A percentile compares a stretch with the other conserved stretches of the same genome.
phyloP scores from a whole-genome alignment of 2,113 vertebrate species.

The Camelus dromedarius region DNA sequence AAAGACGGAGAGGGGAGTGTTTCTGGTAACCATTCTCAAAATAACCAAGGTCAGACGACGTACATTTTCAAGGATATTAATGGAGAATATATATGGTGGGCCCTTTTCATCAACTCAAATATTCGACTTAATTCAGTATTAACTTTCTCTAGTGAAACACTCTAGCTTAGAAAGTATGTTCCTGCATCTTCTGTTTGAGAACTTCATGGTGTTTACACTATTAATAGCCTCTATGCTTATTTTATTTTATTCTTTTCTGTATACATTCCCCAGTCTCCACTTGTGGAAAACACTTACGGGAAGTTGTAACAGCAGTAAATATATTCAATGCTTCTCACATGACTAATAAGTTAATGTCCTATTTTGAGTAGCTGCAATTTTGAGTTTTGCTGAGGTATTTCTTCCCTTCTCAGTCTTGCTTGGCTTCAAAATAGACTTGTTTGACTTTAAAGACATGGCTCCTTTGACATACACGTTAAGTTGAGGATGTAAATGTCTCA shows the following conservation, averaged over 20 bases:
- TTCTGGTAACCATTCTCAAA: conserved; percentile 8
- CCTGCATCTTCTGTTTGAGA: background rate
- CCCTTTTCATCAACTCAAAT: background rate
- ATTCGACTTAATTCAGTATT: conserved; percentile 21
- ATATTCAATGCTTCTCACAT: conserved; percentile 35
- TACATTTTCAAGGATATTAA: background rate
- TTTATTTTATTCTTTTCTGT: conserved; percentile 59
- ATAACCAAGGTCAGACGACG: background rate
- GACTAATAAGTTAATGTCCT: conserved; percentile 51
- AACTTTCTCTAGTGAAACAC: background rate
- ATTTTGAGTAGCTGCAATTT: conserved; percentile 52
- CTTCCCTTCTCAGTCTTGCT: background rate
- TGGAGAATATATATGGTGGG: background rate
- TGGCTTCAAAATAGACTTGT: conserved; percentile 44
- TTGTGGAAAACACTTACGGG: conserved; percentile 56
- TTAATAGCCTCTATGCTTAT: conserved; percentile 51
- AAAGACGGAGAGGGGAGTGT: background rate
- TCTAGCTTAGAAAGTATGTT: background rate
- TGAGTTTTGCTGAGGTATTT: conserved; percentile 45
- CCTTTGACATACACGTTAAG: background rate
- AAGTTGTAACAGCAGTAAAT: conserved; percentile 54
- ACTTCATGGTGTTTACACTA: background rate
- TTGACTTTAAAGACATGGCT: conserved; percentile 22
- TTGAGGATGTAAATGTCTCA: background rate
- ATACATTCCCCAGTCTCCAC: conserved; percentile 17